Base-by-base conservation (phyloP, 1,140 invertebrate genomes). In the Drosophila leontia region DNA sequence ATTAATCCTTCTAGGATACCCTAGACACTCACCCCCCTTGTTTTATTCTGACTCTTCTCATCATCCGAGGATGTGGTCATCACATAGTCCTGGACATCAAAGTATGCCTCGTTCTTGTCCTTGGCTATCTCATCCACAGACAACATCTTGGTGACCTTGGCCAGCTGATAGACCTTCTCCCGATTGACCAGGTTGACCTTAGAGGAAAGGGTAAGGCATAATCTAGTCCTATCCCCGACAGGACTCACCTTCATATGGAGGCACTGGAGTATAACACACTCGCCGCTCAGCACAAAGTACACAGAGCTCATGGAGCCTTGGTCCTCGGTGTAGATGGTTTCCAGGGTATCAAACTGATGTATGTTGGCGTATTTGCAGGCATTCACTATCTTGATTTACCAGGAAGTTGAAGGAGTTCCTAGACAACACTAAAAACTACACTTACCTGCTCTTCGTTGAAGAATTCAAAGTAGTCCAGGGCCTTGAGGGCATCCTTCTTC, bases 231-330 rank as follows among this genome's bases (percentile, higher is more conserved):
- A 1, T 7, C 1, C 1, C 0, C 9, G 8, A 6, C 13, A 39
- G 29, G 13, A 13, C 47, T 34, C 37, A 91, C 91, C 63, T 57
- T 68, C 67, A 93, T 72, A 56, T 93, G 82, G 7, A 93, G 80
- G 51, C 83, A 90, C 57, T 93, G 92, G n/a, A 93, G 53, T 7
- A 93, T 71, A 3, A 82, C 80, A 17, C 92, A 92, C 53, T 93
- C 85, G 12, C 92, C 92, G 51, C 92, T 92, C 3, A 93, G 58
- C 3, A 93, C 75, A 48, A 93, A 93, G 48, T 91, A 79, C 0
- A 91, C 90, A 37, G 53, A 80, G 41, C 81, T 90, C 9, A 85
- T 35, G 7, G 75, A 69, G 3, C 91, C 88, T 23, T 75, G 55
- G 37, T 88, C 88, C 26, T 92, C 86, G 3, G 81, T 78, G 19